Percentiles rank a stretch among this genome's conserved stretches.
These are phyloP conservation scores for Machaerirhynchus nigripectus DNA, from an alignment of 2,113 vertebrate species.

Conservation along the genomic window DNA sequence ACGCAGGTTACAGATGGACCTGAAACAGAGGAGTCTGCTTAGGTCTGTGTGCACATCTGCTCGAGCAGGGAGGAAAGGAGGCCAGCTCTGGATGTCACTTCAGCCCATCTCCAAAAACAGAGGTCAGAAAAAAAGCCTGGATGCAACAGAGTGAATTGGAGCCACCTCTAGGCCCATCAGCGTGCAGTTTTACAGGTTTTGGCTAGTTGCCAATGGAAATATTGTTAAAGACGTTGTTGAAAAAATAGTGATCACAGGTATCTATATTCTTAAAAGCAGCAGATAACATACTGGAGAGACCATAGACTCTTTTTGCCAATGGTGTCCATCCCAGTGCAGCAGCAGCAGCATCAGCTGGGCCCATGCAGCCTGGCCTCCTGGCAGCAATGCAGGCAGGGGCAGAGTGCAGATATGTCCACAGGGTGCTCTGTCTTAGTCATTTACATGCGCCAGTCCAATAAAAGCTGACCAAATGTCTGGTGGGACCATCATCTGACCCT, in stretches of 20 bases:
- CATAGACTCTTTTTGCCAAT: background rate
- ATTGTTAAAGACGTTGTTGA: background rate
- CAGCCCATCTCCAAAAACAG: background rate
- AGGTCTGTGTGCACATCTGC: background rate
- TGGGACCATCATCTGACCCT: background rate
- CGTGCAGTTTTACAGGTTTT: background rate
- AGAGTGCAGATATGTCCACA: fast-evolving
- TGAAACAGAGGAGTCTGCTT: background rate
- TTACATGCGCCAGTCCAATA: background rate
- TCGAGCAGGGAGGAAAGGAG: fast-evolving
- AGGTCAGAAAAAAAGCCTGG: background rate
- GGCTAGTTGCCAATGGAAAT: background rate
- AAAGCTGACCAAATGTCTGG: fast-evolving
- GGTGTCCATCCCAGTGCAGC: background rate
- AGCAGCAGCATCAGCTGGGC: background rate
- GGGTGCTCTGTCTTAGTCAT: background rate
- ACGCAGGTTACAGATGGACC: slow-evolving; percentile 2
- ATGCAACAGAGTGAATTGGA: background rate
- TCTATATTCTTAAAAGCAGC: background rate
- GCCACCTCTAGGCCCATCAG: background rate
- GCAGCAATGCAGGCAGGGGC: background rate
- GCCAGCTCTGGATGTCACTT: background rate
- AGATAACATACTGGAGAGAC: background rate
- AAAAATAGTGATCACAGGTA: background rate
- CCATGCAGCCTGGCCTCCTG: fast-evolving